A percentile compares a stretch with the other conserved stretches of the same genome.
phyloP scores from a whole-genome alignment of 1,140 invertebrate species.

The Drosophila nasuta region DNA sequence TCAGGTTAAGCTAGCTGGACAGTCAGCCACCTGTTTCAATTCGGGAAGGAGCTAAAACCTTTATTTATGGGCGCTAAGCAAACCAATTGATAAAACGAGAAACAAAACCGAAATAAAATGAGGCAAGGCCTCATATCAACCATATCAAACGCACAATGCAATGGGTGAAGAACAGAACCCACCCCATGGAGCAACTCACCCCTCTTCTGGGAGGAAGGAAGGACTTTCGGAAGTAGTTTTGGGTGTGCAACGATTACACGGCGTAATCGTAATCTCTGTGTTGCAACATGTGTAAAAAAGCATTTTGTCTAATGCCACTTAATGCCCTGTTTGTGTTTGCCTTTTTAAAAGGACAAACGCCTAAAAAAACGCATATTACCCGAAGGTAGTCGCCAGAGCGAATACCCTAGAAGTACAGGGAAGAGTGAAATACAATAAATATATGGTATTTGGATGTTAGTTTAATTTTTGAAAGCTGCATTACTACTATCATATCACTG shows the following conservation, averaged over 20 bases:
- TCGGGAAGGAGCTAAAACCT: slow-evolving; percentile 53
- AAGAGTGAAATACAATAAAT: no score
- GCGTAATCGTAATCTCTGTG: slow-evolving; percentile 83
- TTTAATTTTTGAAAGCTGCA: no score
- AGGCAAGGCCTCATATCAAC: not conserved
- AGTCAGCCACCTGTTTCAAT: slow-evolving; percentile 70
- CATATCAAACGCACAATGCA: not conserved
- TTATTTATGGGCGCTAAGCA: slow-evolving; percentile 76
- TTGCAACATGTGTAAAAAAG: slow-evolving; percentile 83
- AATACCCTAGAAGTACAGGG: slow-evolving; percentile 11
- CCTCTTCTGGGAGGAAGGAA: not conserved
- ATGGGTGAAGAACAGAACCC: not conserved
- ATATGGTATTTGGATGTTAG: no score
- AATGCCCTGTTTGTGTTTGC: slow-evolving; percentile 83
- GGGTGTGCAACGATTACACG: slow-evolving; percentile 71
- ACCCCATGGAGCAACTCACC: slow-evolving; percentile 21
- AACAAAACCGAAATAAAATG: slow-evolving; percentile 7
- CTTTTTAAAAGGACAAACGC: slow-evolving; percentile 55
- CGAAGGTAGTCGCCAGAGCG: not conserved
- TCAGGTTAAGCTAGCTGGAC: slow-evolving; percentile 38
- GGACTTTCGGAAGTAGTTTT: not conserved
- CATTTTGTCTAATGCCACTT: slow-evolving; percentile 81
- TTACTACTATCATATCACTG: no score
- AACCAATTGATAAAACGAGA: slow-evolving; percentile 72
- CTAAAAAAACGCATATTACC: slow-evolving; percentile 13